These are phyloP conservation scores for Rhinogobio ventralis DNA, from an alignment of 2,797 vertebrate genomes.

Conservation along the genomic window DNA sequence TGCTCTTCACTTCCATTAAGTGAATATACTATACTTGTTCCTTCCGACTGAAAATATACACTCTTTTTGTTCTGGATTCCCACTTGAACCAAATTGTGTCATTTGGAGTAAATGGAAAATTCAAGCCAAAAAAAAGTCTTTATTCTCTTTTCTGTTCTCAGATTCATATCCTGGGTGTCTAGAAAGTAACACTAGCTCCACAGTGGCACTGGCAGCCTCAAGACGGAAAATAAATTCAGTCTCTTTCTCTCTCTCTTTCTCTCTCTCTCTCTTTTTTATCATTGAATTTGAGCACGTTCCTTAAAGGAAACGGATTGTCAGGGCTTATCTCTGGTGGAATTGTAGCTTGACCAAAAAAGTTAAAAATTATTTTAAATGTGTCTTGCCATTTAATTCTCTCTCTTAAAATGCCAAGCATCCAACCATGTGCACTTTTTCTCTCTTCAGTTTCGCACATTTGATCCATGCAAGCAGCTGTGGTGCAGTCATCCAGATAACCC, in stretches of 20 bases:
- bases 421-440: conserved; percentile 24
- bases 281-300: not conserved
- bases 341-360: not conserved
- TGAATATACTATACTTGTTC: not conserved
- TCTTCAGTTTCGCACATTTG: conserved; percentile 95
- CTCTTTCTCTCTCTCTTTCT: not conserved
- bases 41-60: not conserved
- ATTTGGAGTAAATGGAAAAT: conserved; percentile 1
- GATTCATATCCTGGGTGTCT: not conserved
- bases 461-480: conserved; percentile 98
- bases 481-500: conserved; percentile 98
- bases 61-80: not conserved
- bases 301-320: conserved; percentile 22
- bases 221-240: conserved; percentile 3
- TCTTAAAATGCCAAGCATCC: conserved; percentile 3
- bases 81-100: not conserved
- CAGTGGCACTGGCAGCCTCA: conserved; percentile 10
- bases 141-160: not conserved
- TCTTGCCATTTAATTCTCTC: conserved; percentile 5
- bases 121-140: not conserved
- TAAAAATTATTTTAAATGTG: not conserved
- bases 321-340: conserved; percentile 10
- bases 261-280: not conserved
- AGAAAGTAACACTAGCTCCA: not conserved
- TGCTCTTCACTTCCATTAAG: not conserved